A percentile compares a stretch with the other conserved stretches of the same genome.
Evolutionary conservation across 2,113 vertebrate species (phyloP).

Genomic region (Phoenicopterus ruber): DNA sequence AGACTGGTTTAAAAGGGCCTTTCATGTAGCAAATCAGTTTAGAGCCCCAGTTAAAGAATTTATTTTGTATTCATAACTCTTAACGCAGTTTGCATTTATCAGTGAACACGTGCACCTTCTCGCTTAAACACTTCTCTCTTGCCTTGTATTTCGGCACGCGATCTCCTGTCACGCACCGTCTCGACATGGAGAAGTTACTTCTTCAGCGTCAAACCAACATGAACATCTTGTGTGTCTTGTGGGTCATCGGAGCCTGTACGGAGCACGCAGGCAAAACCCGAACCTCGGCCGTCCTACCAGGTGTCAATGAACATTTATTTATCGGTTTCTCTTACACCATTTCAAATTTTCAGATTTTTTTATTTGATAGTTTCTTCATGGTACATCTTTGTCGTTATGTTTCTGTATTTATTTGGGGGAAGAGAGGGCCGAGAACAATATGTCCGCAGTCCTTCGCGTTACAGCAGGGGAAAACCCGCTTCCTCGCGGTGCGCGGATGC

Average conservation of each 20-base stretch:
- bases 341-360: background rate
- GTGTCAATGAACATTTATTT: background rate
- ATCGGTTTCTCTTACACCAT: background rate
- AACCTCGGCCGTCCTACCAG: background rate
- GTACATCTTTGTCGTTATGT: background rate
- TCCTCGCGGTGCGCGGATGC: rapidly evolving
- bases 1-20: background rate
- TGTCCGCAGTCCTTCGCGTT: rapidly evolving
- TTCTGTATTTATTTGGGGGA: background rate
- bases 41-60: background rate
- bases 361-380: background rate
- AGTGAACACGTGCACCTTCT: background rate
- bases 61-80: background rate
- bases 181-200: background rate
- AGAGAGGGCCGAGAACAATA: background rate
- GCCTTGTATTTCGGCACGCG: background rate
- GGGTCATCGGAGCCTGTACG: background rate
- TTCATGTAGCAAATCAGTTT: background rate
- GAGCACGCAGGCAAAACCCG: background rate
- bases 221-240: background rate
- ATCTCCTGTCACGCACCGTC: background rate
- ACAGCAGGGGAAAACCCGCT: background rate
- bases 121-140: background rate
- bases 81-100: background rate
- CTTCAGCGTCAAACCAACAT: too few relatives aligned